Conservation (phyloP, 1,140 invertebrate species). For the Planococcus citri region DNA sequence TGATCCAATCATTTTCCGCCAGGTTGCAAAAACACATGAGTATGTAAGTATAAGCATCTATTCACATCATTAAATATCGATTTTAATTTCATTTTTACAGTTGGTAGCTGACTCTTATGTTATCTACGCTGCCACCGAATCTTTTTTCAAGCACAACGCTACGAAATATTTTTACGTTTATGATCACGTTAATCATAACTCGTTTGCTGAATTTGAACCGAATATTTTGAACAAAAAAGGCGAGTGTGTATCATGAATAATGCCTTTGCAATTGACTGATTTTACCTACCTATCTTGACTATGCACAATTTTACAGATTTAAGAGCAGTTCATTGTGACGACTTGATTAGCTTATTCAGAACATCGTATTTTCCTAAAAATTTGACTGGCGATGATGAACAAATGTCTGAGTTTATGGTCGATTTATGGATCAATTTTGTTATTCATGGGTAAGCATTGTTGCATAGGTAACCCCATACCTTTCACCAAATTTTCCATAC, state of each 20-base stretch:
- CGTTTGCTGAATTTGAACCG: background rate
- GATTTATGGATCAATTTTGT: background rate
- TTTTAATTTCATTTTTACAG: background rate
- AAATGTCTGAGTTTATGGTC: background rate
- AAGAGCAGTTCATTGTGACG: background rate
- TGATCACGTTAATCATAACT: background rate
- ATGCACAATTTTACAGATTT: no score
- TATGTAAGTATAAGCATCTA: background rate
- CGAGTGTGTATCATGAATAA: no score
- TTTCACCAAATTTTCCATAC: no score
- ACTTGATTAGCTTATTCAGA: background rate
- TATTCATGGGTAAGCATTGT: background rate
- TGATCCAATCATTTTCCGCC: no score
- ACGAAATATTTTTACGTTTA: background rate
- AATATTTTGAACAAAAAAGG: background rate
- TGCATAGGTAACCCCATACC: no score
- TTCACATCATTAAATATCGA: background rate
- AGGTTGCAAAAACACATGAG: no score
- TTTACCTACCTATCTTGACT: no score
- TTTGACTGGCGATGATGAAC: background rate
- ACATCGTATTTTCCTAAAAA: background rate
- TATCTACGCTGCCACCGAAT: background rate
- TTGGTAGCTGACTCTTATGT: background rate
- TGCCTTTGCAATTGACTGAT: no score
- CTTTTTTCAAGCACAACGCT: background rate